These are phyloP conservation scores for Neotragus moschatus DNA, from an alignment of 2,113 vertebrate species.

Conservation along the genomic window DNA sequence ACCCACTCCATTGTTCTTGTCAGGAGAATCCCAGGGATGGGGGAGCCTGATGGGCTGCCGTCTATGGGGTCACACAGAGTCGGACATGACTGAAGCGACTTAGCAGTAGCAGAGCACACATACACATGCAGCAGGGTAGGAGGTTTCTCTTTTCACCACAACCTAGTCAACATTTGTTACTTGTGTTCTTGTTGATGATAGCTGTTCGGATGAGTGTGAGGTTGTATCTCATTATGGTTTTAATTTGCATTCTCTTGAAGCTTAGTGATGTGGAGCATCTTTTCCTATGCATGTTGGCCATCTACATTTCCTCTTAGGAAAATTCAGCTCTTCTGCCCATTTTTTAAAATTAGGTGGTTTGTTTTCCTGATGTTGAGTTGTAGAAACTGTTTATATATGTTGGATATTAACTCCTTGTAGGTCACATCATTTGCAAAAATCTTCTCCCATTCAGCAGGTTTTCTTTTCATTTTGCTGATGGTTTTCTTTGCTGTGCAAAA, in stretches of 20 bases:
- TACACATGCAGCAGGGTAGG: background rate
- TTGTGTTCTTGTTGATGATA: background rate
- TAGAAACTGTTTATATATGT: background rate
- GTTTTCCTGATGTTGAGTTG: background rate
- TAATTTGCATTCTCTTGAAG: background rate
- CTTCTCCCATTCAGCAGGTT: background rate
- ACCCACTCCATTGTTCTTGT: background rate
- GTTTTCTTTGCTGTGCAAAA: background rate
- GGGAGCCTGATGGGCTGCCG: background rate
- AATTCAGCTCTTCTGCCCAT: background rate
- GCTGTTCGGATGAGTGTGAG: background rate
- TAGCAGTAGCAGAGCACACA: too few relatives aligned
- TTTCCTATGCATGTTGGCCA: background rate
- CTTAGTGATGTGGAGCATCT: background rate
- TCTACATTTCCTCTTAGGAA: background rate
- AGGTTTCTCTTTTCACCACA: background rate
- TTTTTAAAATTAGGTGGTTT: background rate
- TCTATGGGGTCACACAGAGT: accelerated
- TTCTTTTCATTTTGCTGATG: background rate
- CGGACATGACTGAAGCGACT: background rate
- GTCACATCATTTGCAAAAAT: background rate
- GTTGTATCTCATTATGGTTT: background rate
- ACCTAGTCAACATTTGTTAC: background rate
- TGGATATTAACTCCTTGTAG: background rate
- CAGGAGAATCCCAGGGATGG: background rate